Percentiles rank a stretch among this genome's conserved stretches.
Conservation (phyloP, 2,797 vertebrate genomes). For the Threskiornis aethiopicus region DNA sequence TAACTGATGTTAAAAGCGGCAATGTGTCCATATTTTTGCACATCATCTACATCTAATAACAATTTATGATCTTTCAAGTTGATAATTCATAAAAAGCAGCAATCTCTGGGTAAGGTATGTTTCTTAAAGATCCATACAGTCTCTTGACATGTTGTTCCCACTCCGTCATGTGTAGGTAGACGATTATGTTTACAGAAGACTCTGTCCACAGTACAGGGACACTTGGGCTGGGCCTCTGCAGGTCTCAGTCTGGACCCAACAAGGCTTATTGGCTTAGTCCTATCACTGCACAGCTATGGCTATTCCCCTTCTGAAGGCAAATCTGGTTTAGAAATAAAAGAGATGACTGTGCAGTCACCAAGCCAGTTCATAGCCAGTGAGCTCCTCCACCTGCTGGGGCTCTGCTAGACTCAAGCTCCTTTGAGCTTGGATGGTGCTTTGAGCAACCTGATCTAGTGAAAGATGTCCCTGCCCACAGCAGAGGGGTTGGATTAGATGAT, state of each 20-base stretch:
- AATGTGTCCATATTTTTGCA: not conserved
- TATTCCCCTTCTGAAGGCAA: not conserved
- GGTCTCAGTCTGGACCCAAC: not conserved
- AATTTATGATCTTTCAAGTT: not conserved
- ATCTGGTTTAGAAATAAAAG: not conserved
- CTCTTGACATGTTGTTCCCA: not conserved
- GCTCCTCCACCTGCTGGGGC: not conserved
- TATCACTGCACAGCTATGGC: not conserved
- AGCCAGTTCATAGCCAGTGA: not conserved
- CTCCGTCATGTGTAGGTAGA: not conserved
- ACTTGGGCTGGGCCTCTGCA: not conserved
- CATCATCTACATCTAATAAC: not conserved
- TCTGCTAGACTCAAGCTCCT: not conserved
- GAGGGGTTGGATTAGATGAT: fast-evolving
- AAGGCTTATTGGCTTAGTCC: not conserved
- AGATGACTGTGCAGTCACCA: not conserved
- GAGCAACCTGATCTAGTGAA: not conserved
- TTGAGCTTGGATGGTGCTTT: not conserved
- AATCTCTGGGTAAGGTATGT: not conserved
- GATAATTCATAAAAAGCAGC: not conserved
- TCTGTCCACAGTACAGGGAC: not conserved
- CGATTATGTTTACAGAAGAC: not conserved
- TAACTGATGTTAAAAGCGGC: not conserved
- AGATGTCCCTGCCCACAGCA: not conserved
- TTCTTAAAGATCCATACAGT: not conserved